phyloP scores from a whole-genome alignment of 2,113 vertebrate species.

The Muntiacus muntjak region DNA sequence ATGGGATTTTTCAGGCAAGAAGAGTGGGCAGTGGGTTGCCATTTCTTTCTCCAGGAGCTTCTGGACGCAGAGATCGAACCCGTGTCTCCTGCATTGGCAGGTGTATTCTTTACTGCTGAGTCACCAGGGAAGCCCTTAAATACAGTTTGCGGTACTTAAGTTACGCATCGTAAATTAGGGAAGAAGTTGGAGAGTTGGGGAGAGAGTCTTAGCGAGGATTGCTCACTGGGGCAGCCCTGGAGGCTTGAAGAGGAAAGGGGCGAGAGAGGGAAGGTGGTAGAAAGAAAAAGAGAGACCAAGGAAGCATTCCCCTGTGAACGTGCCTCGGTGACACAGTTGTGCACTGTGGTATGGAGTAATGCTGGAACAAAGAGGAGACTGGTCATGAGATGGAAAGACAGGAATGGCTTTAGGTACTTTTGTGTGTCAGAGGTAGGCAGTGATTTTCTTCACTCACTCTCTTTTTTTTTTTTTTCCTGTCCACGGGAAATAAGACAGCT shows the following conservation, averaged over 20 bases:
- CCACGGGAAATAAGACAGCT: slow-evolving; percentile 35
- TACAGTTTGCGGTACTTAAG: neutral
- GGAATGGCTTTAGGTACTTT: neutral
- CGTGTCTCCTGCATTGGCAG: neutral
- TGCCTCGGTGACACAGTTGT: neutral
- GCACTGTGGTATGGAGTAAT: neutral
- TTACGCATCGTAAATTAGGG: neutral
- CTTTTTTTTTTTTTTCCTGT: neutral
- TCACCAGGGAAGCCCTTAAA: neutral
- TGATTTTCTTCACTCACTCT: slow-evolving; percentile 36
- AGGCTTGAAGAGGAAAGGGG: neutral
- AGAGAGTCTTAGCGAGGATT: neutral
- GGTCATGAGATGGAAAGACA: neutral
- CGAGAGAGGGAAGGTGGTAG: neutral
- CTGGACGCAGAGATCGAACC: neutral
- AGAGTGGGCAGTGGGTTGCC: neutral
- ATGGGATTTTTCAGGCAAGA: neutral
- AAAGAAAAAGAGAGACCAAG: neutral
- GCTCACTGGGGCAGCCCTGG: neutral
- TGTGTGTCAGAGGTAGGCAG: slow-evolving; percentile 13
- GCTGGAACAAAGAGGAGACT: neutral
- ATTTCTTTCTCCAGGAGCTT: neutral
- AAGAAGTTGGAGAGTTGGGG: neutral
- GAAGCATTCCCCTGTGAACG: neutral
- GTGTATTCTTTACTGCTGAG: neutral